Percentiles rank a stretch among this genome's conserved stretches.
phyloP scores from a whole-genome alignment of 2,797 vertebrate genomes.

The Pteronotus mesoamericanus region DNA sequence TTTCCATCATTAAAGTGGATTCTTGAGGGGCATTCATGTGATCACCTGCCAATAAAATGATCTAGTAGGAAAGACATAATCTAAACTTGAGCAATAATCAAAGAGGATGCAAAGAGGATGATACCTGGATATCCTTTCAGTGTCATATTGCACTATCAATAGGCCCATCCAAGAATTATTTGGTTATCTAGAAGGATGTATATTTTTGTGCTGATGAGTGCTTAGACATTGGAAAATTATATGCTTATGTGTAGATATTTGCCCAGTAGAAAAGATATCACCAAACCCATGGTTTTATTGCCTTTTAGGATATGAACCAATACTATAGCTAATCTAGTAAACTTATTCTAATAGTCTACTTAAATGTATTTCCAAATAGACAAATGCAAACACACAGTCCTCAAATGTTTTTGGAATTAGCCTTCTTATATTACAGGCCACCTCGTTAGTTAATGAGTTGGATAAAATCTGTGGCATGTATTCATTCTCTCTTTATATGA shows the following conservation, averaged over 20 bases:
- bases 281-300: background rate
- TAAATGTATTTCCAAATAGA: background rate
- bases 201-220: background rate
- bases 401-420: background rate
- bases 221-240: background rate
- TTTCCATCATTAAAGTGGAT: background rate
- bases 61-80: background rate
- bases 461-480: background rate
- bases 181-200: background rate
- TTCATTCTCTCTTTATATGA: background rate
- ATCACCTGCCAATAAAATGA: background rate
- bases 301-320: background rate
- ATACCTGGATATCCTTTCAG: background rate
- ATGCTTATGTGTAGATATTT: background rate
- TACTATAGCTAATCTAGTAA: background rate
- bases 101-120: too few relatives aligned
- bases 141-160: background rate
- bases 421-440: background rate
- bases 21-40: background rate
- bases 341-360: background rate
- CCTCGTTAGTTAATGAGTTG: background rate
- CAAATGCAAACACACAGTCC: background rate
- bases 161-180: background rate
- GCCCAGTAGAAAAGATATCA: background rate
- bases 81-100: background rate